These are phyloP conservation scores for Trinectes maculatus DNA, from an alignment of 2,113 vertebrate species.

Conservation along the genomic window DNA sequence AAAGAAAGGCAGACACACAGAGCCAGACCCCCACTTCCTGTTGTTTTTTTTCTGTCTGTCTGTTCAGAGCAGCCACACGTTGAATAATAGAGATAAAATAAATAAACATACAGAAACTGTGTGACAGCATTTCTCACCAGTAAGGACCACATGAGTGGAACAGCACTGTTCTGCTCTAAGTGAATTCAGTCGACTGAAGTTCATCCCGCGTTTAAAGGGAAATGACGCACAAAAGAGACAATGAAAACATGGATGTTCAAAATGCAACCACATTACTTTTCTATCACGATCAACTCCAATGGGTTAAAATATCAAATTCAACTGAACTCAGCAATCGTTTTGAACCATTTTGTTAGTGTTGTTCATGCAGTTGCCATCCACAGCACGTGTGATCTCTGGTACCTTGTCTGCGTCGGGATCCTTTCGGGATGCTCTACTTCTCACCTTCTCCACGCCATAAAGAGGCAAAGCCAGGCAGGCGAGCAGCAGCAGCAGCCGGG, in stretches of 20 bases:
- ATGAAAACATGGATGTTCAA: too few relatives aligned
- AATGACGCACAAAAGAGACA: too few relatives aligned
- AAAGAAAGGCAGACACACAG: constrained; percentile 16
- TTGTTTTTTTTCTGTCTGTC: constrained; percentile 21
- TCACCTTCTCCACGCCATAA: constrained; percentile 77
- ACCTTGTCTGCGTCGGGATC: constrained; percentile 83
- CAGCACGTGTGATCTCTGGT: too few relatives aligned
- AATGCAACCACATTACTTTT: too few relatives aligned
- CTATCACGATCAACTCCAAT: too few relatives aligned
- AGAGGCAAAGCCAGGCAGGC: constrained; percentile 72
- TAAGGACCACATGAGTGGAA: constrained; percentile 6
- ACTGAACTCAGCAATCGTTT: too few relatives aligned
- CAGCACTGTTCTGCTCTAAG: too few relatives aligned
- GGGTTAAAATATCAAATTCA: too few relatives aligned
- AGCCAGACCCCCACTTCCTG: constrained; percentile 57
- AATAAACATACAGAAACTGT: background rate
- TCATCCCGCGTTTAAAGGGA: too few relatives aligned
- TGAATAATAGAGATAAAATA: constrained; percentile 24
- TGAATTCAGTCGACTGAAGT: too few relatives aligned
- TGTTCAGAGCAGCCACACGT: constrained; percentile 33
- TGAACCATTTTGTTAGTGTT: too few relatives aligned
- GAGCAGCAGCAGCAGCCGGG: constrained; percentile 74
- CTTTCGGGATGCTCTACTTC: constrained; percentile 79
- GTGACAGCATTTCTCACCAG: background rate
- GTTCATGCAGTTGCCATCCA: too few relatives aligned